phyloP scores from a whole-genome alignment of 1,140 invertebrate genomes.

The Spodoptera litura region DNA sequence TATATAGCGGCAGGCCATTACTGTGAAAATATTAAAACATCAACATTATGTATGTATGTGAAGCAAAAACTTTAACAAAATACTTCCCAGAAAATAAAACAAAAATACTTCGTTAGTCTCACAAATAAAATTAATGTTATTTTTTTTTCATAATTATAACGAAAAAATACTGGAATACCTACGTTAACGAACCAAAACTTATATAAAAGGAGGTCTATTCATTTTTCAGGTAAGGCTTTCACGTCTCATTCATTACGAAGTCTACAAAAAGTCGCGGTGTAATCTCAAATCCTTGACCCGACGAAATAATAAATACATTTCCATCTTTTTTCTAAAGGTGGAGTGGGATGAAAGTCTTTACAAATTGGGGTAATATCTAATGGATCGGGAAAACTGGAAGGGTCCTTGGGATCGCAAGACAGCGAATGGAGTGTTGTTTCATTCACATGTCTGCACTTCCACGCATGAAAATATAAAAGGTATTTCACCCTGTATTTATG shows the following conservation, averaged over 20 bases:
- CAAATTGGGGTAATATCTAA: conserved; percentile 59
- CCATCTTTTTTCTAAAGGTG: conserved; percentile 47
- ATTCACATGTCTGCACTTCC: conserved; percentile 55
- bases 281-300: conserved; percentile 52
- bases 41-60: not conserved
- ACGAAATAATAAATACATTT: conserved; percentile 54
- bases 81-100: not conserved
- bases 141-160: conserved; percentile 5
- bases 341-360: conserved; percentile 45
- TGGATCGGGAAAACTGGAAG: conserved; percentile 55
- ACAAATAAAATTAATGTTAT: conserved; percentile 1
- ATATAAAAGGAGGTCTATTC: conserved; percentile 36
- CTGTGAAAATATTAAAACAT: not conserved
- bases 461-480: conserved; percentile 49
- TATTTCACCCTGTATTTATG: not conserved
- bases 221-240: conserved; percentile 31
- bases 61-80: not conserved
- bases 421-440: conserved; percentile 55
- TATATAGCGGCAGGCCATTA: too few relatives aligned
- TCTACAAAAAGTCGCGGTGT: conserved; percentile 38
- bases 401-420: conserved; percentile 51
- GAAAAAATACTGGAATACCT: conserved; percentile 3
- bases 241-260: conserved; percentile 45
- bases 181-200: conserved; percentile 23
- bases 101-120: conserved; percentile 11